Evolutionary conservation across 2,797 vertebrate species (phyloP).

Genomic region (Apodemus agrarius): DNA sequence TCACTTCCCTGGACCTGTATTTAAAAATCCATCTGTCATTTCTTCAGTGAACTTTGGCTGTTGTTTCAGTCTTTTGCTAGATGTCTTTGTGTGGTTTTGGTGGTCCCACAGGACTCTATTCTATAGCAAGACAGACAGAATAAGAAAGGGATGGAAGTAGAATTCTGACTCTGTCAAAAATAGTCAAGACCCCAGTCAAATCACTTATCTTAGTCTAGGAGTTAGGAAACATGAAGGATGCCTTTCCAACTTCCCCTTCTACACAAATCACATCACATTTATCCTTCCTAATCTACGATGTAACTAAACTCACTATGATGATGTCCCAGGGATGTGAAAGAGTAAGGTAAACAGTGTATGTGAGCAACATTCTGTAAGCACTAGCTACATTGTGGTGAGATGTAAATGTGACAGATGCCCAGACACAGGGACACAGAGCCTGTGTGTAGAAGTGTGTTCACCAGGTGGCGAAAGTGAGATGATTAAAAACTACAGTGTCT

Average conservation of each 20-base stretch:
- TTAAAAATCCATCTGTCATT: rapidly evolving
- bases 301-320: background rate
- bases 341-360: background rate
- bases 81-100: background rate
- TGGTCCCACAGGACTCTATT: rapidly evolving
- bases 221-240: background rate
- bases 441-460: background rate
- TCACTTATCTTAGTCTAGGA: background rate
- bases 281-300: background rate
- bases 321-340: background rate
- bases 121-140: background rate
- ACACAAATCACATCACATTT: background rate
- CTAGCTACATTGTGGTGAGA: background rate
- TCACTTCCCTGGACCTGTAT: background rate
- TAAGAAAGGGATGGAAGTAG: background rate
- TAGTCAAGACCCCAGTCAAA: rapidly evolving
- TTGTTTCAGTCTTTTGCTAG: background rate
- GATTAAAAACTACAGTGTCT: background rate
- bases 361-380: rapidly evolving
- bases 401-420: rapidly evolving
- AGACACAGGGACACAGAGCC: rapidly evolving
- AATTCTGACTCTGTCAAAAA: background rate
- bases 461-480: too few species aligned
- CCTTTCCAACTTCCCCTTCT: background rate
- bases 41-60: background rate